Evolutionary conservation across 2,113 vertebrate species (phyloP).

Genomic region (Sapajus apella): DNA sequence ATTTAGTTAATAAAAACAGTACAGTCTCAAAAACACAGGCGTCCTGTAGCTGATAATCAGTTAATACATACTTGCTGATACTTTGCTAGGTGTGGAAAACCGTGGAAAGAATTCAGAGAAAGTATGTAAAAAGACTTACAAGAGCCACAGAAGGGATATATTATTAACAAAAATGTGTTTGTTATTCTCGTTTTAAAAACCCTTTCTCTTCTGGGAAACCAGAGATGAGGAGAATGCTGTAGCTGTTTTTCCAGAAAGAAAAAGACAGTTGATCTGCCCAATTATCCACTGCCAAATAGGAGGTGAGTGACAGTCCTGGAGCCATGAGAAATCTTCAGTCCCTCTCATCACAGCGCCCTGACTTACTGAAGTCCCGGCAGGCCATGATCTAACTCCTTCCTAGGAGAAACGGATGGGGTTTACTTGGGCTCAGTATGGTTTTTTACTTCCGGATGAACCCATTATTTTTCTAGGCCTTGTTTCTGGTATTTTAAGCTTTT

Average conservation of each 20-base stretch:
- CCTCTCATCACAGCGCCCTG: not conserved
- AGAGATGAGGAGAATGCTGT: not conserved
- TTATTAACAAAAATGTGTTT: not conserved
- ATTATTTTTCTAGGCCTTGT: not conserved
- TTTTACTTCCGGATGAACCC: not conserved
- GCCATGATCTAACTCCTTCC: not conserved
- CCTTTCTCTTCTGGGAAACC: not conserved
- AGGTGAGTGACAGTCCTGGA: not conserved
- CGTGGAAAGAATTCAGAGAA: not conserved
- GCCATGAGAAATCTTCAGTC: not conserved
- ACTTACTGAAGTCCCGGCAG: not conserved
- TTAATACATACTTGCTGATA: not conserved
- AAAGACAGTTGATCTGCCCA: not conserved
- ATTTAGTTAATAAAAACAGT: not conserved
- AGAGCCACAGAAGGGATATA: not conserved
- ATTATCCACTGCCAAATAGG: not conserved
- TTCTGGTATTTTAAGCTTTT: not conserved
- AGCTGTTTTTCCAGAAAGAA: slow-evolving; percentile 7
- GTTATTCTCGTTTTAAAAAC: not conserved
- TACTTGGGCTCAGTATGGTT: not conserved
- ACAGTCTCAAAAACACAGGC: not conserved
- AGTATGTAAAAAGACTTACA: not conserved
- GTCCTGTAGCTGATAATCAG: not conserved
- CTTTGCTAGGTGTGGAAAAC: not conserved
- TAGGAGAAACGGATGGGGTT: not conserved